A percentile compares a stretch with the other conserved stretches of the same genome.
Evolutionary conservation across 30 jellyfish, hydroid and myxozoan species (phyloP).

Genomic region (Chironex yamaguchii): DNA sequence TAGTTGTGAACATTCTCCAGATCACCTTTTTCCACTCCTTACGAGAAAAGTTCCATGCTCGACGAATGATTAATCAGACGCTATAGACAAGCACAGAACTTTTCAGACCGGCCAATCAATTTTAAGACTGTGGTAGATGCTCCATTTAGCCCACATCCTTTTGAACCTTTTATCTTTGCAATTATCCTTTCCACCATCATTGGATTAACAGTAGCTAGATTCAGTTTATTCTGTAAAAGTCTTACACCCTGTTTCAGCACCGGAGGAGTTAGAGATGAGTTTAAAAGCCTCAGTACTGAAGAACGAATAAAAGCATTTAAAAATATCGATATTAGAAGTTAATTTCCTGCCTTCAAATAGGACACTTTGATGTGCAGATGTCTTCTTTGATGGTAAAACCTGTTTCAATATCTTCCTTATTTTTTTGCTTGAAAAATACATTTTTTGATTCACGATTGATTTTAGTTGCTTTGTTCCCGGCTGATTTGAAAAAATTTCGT

Average conservation of each 20-base stretch:
- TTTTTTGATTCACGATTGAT: background rate
- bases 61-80: background rate
- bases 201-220: background rate
- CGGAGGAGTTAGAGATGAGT: background rate
- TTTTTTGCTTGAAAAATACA: too few relatives aligned
- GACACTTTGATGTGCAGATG: background rate
- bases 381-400: background rate
- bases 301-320: background rate
- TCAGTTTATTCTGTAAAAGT: background rate
- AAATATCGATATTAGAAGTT: background rate
- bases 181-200: background rate
- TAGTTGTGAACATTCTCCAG: background rate
- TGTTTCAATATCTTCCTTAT: background rate
- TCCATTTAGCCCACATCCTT: background rate
- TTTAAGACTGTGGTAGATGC: background rate
- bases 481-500: background rate
- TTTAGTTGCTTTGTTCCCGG: background rate
- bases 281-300: background rate
- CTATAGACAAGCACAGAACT: background rate
- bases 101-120: background rate
- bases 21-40: background rate
- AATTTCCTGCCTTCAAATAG: background rate
- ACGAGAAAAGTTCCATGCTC: background rate
- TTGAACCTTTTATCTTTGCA: background rate
- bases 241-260: background rate